Conservation (phyloP, 2,888 invertebrate genomes). For the Pandemis heparana region DNA sequence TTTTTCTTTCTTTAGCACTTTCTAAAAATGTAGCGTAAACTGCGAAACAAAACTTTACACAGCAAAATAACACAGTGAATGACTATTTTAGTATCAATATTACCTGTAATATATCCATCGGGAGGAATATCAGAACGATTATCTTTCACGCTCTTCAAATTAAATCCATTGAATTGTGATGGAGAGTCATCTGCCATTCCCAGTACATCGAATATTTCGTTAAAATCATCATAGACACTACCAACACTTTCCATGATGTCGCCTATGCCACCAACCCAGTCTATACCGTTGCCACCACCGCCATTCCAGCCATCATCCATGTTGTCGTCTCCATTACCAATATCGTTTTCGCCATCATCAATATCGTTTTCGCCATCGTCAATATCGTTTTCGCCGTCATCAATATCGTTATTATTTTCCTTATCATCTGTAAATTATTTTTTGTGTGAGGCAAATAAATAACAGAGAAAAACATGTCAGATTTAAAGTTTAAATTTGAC, state of each 20-base stretch:
- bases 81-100: neutral
- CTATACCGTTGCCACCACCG: no score
- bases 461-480: no score
- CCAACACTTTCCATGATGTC: neutral
- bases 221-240: neutral
- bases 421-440: neutral
- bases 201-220: slow-evolving; percentile 1
- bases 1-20: no score
- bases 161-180: neutral
- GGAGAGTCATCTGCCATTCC: neutral
- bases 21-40: no score
- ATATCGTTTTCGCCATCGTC: neutral
- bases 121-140: slow-evolving; percentile 29
- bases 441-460: no score
- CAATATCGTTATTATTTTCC: neutral
- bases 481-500: no score
- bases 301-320: neutral
- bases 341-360: neutral
- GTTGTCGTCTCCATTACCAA: neutral
- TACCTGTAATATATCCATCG: slow-evolving; percentile 34
- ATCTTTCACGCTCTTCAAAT: neutral
- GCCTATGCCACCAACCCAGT: neutral
- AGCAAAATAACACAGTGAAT: neutral
- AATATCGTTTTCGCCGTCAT: neutral
- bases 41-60: neutral